Evolutionary conservation across 1,140 invertebrate genomes (phyloP).

Genomic region (Fopius arisanus): DNA sequence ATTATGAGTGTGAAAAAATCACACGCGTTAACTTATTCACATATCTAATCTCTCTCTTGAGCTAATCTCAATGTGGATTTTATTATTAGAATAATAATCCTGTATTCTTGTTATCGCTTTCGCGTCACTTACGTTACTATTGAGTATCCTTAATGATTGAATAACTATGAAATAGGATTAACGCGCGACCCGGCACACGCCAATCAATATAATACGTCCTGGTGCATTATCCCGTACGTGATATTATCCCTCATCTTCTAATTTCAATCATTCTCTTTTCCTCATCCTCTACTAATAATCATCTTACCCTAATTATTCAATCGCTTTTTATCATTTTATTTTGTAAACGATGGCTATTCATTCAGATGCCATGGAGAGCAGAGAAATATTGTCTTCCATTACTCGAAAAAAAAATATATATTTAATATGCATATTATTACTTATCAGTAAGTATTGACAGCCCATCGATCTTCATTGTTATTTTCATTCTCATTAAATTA

Average conservation of each 20-base stretch:
- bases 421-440: slow-evolving; percentile 16
- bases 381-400: slow-evolving; percentile 61
- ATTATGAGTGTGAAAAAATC: background rate
- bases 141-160: slow-evolving; percentile 44
- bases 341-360: slow-evolving; percentile 31
- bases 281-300: background rate
- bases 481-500: slow-evolving; percentile 11
- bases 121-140: background rate
- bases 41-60: slow-evolving; percentile 29
- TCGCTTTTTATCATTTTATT: slow-evolving; percentile 18
- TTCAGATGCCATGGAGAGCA: slow-evolving; percentile 52
- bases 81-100: slow-evolving; percentile 6
- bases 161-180: slow-evolving; percentile 36
- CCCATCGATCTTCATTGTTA: slow-evolving; percentile 20
- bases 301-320: slow-evolving; percentile 15
- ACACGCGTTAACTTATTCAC: background rate
- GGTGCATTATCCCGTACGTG: background rate
- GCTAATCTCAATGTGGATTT: slow-evolving; percentile 45
- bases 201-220: background rate
- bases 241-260: slow-evolving; percentile 11
- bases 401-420: slow-evolving; percentile 50
- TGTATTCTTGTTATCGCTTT: slow-evolving; percentile 9
- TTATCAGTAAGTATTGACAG: slow-evolving; percentile 35
- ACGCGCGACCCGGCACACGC: slow-evolving; percentile 25
- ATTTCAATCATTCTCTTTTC: background rate